Evolutionary conservation across 1,140 invertebrate species (phyloP).

Genomic region (Steinernema khuongi): DNA sequence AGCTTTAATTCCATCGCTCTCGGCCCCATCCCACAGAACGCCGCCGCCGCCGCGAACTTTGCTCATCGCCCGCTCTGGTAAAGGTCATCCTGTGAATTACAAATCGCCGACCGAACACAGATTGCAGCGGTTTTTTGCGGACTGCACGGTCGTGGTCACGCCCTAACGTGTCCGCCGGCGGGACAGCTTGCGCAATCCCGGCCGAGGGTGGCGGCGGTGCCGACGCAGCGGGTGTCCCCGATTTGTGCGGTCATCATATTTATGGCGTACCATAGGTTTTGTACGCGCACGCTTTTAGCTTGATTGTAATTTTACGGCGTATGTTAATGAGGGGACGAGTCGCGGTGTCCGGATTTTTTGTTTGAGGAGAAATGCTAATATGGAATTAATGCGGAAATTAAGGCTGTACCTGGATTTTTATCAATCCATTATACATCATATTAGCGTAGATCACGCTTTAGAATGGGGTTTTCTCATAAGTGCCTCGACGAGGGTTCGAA

Average conservation of each 20-base stretch:
- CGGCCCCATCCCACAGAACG: background rate
- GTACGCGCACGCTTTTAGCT: background rate
- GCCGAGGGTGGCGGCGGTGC: no score
- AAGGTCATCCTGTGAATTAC: no score
- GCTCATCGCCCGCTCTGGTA: no score
- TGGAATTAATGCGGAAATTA: no score
- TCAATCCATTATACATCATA: no score
- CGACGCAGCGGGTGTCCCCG: background rate
- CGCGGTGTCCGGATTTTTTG: background rate
- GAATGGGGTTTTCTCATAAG: no score
- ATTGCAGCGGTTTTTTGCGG: background rate
- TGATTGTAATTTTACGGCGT: background rate
- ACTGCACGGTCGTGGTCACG: background rate
- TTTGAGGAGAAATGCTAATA: no score
- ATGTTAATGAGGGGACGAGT: background rate
- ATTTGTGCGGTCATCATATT: background rate
- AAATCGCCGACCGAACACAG: no score
- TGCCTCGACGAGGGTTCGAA: background rate
- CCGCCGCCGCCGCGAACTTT: no score
- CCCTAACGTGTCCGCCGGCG: background rate
- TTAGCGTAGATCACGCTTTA: no score
- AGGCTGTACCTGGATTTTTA: no score
- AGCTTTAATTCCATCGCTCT: no score
- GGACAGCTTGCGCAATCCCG: slow-evolving; percentile 5
- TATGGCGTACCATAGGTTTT: background rate